Evolutionary conservation across 2,113 vertebrate genomes (phyloP).

Genomic region (Brachionichthys hirsutus): DNA sequence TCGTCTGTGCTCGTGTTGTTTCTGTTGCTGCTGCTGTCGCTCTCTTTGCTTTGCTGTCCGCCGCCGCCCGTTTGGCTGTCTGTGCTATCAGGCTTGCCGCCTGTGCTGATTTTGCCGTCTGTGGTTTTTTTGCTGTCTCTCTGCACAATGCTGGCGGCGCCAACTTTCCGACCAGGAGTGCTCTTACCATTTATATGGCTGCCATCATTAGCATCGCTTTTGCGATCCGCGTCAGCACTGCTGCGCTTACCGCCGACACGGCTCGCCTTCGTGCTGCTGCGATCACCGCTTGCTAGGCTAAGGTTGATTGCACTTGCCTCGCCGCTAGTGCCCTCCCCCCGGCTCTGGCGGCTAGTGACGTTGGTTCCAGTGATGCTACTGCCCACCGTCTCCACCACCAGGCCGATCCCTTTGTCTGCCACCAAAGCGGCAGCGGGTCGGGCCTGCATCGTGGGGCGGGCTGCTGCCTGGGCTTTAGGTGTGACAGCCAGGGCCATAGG

Average conservation of each 20-base stretch:
- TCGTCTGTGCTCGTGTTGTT: constrained; percentile 35
- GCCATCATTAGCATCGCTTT: constrained; percentile 31
- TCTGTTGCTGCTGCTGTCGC: constrained; percentile 19
- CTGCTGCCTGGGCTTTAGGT: constrained; percentile 79
- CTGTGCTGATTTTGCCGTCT: constrained; percentile 66
- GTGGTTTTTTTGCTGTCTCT: constrained; percentile 26
- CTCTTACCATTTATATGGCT: constrained; percentile 24
- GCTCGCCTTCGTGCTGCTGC: constrained; percentile 48
- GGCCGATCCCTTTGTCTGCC: constrained; percentile 77
- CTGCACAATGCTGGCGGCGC: constrained; percentile 26
- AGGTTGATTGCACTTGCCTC: constrained; percentile 71
- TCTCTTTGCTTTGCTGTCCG: constrained; percentile 26
- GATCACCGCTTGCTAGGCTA: constrained; percentile 58
- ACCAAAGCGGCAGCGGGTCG: constrained; percentile 76
- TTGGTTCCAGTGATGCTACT: constrained; percentile 72
- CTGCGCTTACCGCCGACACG: constrained; percentile 44
- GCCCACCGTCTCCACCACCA: constrained; percentile 75
- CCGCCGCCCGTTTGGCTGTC: neutral
- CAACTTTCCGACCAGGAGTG: constrained; percentile 29
- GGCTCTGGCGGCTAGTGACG: constrained; percentile 59
- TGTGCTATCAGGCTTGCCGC: constrained; percentile 11
- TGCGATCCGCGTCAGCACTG: constrained; percentile 21
- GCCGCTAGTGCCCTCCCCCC: constrained; percentile 47
- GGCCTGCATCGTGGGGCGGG: constrained; percentile 83
- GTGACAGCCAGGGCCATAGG: constrained; percentile 87